Percentiles rank a stretch among this genome's conserved stretches.
Conservation (phyloP, 2,888 invertebrate species). For the Rotaria socialis region DNA sequence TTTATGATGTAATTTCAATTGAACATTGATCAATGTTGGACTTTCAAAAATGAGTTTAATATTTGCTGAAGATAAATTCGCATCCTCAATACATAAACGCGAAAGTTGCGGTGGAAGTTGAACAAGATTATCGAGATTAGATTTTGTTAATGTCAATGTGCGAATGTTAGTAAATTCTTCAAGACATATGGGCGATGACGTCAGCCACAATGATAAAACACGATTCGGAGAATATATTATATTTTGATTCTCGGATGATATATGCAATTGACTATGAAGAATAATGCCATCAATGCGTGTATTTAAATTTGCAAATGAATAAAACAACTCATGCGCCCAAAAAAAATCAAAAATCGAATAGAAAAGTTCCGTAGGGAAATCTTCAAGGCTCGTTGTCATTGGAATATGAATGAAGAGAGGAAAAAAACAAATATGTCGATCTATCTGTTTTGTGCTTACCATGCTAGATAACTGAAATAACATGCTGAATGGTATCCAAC, state of each 20-base stretch:
- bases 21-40: not conserved
- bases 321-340: not conserved
- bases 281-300: not conserved
- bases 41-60: not conserved
- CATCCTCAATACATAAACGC: not conserved
- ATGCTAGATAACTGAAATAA: not conserved
- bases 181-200: not conserved
- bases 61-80: not conserved
- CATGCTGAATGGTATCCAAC: not conserved
- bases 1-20: conserved; percentile 4
- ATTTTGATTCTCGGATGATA: conserved; percentile 1
- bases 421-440: not conserved
- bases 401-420: not conserved
- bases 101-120: not conserved
- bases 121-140: not conserved
- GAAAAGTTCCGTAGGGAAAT: not conserved
- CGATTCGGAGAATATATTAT: not conserved
- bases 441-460: not conserved
- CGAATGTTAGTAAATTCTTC: not conserved
- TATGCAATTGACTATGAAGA: not conserved
- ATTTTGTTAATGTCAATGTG: not conserved
- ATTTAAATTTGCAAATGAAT: not conserved
- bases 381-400: not conserved
- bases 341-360: not conserved
- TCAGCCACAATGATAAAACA: not conserved